These are phyloP conservation scores for Calliopum simillimum DNA, from an alignment of 2,888 invertebrate species.

Conservation along the genomic window DNA sequence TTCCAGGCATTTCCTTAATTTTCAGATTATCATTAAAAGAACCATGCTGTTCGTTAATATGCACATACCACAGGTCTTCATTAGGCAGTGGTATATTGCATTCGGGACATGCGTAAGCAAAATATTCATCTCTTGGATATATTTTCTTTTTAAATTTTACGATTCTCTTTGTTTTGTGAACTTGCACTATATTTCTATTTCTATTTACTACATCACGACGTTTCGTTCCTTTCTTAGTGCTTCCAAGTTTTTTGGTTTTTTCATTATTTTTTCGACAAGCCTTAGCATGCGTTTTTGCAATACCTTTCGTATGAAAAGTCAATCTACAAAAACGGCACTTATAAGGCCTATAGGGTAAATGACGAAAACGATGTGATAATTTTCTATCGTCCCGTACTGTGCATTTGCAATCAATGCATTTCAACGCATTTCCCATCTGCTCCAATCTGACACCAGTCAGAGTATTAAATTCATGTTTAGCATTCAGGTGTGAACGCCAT, in stretches of 20 bases:
- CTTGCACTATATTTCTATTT: neutral
- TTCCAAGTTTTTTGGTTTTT: neutral
- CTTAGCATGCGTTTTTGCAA: conserved; percentile 35
- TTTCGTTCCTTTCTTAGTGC: conserved; percentile 2
- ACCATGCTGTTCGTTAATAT: conserved; percentile 38
- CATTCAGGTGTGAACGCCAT: no score
- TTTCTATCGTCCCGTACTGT: neutral
- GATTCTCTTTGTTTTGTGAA: no score
- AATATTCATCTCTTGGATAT: conserved; percentile 11
- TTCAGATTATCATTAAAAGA: conserved; percentile 38
- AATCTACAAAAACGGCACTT: conserved; percentile 38
- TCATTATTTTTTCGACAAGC: conserved; percentile 16
- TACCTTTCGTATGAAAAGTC: conserved; percentile 30
- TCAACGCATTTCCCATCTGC: no score
- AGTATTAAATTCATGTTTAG: no score
- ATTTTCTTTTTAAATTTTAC: no score
- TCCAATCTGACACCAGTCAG: no score
- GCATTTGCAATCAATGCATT: no score
- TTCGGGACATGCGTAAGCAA: conserved; percentile 44
- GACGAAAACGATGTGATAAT: conserved; percentile 41
- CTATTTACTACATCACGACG: conserved; percentile 15
- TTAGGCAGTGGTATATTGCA: conserved; percentile 40
- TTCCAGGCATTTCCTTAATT: conserved; percentile 22
- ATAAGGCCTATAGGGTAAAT: conserved; percentile 42
- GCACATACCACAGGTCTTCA: conserved; percentile 37